Evolutionary conservation across 2,888 invertebrate genomes (phyloP), one percentile per base, ranked within the genome.

Genomic region (Elmis aenea): DNA sequence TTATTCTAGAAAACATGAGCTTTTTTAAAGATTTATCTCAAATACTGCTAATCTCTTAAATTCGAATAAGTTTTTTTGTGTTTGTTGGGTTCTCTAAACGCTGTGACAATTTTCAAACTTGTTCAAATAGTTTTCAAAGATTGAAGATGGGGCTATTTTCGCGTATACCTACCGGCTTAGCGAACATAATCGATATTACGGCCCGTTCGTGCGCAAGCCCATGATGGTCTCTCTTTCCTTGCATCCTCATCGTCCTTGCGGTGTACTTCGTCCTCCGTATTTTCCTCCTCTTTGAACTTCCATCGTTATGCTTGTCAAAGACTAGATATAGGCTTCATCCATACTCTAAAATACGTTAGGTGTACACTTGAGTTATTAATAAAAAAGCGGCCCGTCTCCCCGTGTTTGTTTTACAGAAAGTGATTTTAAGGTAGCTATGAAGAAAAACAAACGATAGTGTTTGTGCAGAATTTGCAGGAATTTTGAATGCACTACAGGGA

Each of bases 241-340:
- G 21, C 27, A 28, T 24, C 20, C 36, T 41, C 31, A 8, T 32
- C 26, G 9, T 31, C 16, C 10, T 11, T 10, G 16, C 21, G 14
- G 35, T 26, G 35, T 37, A 31, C 33, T 33, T 37, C 13, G 30
- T 41, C 29, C 39, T 20, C 34, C 25, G 40, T 42, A 42, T 44
- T 50, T 45, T 38, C 42, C 50, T 44, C 46, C 46, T 48, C 50
- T 54, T 50, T 51, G 51, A 49, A 46, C 46, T 50, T 51, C 48
- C 49, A 50, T 45, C 48, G 46, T 34, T 40, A 31, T 46, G 45
- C 45, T 48, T 45, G 45, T 51, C 52, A 52, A 52, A 51, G 52
- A 43, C 35, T 41, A 25, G 45, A 47, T 51, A 40, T 43, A 39
- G 47, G 35, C 36, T 33, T 44, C 45, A 45, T 38, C 48, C 31